Evolutionary conservation across 2,888 invertebrate genomes (phyloP).

Genomic region (Amphimallon solstitiale): DNA sequence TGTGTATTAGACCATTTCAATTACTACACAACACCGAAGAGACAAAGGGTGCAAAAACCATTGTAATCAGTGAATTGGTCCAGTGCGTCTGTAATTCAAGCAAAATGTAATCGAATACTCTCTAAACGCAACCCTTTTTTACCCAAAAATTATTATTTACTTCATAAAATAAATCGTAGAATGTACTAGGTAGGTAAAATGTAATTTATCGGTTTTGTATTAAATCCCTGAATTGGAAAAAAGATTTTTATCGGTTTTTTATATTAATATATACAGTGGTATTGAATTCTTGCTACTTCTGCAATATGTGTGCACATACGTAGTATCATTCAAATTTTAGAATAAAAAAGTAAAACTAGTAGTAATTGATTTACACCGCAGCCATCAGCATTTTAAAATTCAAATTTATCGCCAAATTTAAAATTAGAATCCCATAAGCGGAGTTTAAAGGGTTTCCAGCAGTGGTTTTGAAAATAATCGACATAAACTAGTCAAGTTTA

Average conservation of each 20-base stretch:
- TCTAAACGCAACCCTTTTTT: slow-evolving; percentile 37
- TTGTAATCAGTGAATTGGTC: slow-evolving; percentile 48
- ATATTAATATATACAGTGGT: no score
- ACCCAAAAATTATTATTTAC: slow-evolving; percentile 39
- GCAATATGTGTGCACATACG: no score
- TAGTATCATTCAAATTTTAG: no score
- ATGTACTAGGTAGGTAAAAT: background rate
- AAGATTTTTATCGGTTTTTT: slow-evolving; percentile 12
- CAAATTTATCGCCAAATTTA: no score
- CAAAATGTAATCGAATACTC: slow-evolving; percentile 38
- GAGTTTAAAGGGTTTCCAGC: no score
- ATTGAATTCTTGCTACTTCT: background rate
- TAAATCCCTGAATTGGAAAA: background rate
- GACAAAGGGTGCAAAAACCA: slow-evolving; percentile 47
- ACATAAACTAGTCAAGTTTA: no score
- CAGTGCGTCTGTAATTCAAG: slow-evolving; percentile 48
- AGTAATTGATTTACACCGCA: no score
- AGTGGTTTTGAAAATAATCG: no score
- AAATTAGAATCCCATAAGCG: no score
- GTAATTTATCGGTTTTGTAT: slow-evolving; percentile 16
- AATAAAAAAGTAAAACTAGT: no score
- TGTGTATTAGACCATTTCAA: slow-evolving; percentile 51
- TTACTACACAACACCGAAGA: slow-evolving; percentile 42
- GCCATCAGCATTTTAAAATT: no score
- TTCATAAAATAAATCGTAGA: slow-evolving; percentile 8